phyloP scores from a whole-genome alignment of 1,140 invertebrate species.

The Tetranychus urticae region DNA sequence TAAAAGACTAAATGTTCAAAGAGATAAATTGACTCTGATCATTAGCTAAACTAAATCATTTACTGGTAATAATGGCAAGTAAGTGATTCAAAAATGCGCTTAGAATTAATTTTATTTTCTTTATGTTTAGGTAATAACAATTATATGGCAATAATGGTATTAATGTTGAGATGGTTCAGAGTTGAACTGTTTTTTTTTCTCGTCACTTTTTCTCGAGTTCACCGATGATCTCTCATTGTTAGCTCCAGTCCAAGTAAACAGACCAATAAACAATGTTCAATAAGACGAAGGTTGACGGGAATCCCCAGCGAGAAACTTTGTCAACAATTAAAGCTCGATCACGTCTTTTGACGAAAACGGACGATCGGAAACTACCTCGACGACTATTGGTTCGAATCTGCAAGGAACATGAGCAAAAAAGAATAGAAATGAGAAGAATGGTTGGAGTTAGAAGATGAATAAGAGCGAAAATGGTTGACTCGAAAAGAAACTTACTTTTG shows the following conservation, averaged over 20 bases:
- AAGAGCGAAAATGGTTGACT: background rate
- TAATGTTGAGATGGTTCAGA: too few species aligned
- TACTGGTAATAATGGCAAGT: too few species aligned
- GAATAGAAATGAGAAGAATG: background rate
- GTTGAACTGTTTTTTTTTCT: too few species aligned
- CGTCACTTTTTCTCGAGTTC: too few species aligned
- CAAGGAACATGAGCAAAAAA: background rate
- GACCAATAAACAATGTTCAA: slow-evolving; percentile 71
- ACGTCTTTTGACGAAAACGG: slow-evolving; percentile 4
- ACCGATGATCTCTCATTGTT: too few species aligned
- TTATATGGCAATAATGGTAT: too few species aligned
- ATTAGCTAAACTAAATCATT: too few species aligned
- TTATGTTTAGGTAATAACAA: too few species aligned
- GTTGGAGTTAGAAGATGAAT: background rate
- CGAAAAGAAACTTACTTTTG: background rate
- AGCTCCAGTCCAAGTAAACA: slow-evolving; percentile 25
- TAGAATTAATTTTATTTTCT: too few species aligned
- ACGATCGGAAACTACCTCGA: background rate
- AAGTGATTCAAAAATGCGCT: too few species aligned
- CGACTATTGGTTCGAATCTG: background rate
- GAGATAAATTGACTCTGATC: too few species aligned
- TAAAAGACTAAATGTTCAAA: too few species aligned
- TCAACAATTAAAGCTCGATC: slow-evolving; percentile 57
- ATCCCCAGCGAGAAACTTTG: slow-evolving; percentile 55
- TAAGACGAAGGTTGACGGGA: slow-evolving; percentile 56